Conservation (phyloP, 2,113 vertebrate genomes). For the Sander lucioperca region DNA sequence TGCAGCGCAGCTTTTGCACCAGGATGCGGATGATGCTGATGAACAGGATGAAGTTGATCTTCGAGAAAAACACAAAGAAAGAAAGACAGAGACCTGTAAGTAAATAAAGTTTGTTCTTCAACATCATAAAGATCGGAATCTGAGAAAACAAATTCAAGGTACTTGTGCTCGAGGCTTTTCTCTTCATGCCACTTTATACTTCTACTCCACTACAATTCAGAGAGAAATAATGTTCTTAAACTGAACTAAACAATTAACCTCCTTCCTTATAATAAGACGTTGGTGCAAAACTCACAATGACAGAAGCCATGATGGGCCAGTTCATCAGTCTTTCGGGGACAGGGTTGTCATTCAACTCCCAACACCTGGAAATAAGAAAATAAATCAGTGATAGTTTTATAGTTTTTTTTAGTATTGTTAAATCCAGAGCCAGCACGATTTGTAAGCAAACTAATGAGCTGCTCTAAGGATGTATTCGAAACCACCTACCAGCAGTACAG, state of each 20-base stretch:
- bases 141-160: too few species aligned
- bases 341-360: slow-evolving; percentile 91
- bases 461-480: neutral
- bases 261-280: too few species aligned
- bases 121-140: neutral
- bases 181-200: neutral
- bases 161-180: too few species aligned
- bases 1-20: slow-evolving; percentile 95
- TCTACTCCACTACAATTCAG: neutral
- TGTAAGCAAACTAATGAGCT: neutral
- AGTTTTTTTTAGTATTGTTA: neutral
- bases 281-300: slow-evolving; percentile 88
- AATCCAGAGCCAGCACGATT: neutral
- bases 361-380: slow-evolving; percentile 85
- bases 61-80: slow-evolving; percentile 24
- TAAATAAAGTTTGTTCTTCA: neutral
- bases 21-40: slow-evolving; percentile 96
- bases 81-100: neutral
- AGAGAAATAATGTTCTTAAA: neutral
- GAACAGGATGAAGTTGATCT: slow-evolving; percentile 96
- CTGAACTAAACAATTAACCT: too few species aligned
- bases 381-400: neutral
- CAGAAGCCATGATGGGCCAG: slow-evolving; percentile 92
- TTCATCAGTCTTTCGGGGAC: slow-evolving; percentile 92
- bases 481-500: too few species aligned